Base-by-base conservation (phyloP, 2,888 invertebrate genomes). In the Hydraecia micacea region DNA sequence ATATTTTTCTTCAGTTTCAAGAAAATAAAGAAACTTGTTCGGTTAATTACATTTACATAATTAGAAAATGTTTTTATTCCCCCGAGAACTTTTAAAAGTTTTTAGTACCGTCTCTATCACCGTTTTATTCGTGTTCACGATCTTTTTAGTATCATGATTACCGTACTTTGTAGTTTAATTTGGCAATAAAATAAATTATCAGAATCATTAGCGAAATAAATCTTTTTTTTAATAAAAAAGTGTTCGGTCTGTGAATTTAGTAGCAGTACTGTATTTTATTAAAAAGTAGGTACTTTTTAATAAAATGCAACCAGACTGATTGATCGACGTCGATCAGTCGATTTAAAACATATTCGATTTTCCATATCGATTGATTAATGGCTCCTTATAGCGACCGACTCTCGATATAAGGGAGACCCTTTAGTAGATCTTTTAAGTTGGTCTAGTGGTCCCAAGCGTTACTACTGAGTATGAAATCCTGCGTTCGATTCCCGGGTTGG, bases 21-120 rank as follows among this genome's bases (percentile, higher is more conserved):
- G 21, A 71, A 72, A 72, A 67, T 69, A 75, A 75, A 73, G 71
- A 67, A 84, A 65, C 9, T 71, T 13, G 46, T 77, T 73, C 62
- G 46, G 42, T 76, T 81, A 85, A 83, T 81, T 85, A 74, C 84
- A 85, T 81, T 81, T 36, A 74, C 73, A 85, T 72, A 75, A 81
- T 74, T 62, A 68, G 28, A 74, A 77, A 68, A 28, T 74, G 63
- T 77, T 80, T 72, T 68, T 36, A 80, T 42, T 60, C 68, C 58
- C 55, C 9, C 15, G 60, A 72, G 65, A 63, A 68, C 52, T 71
- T 71, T 67, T 63, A 42, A 75, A 71, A n/a, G 9, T 18, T 4
- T 79, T 62, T 36, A 58, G 25, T 36, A 18, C 69, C 49, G 49
- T 49, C 74, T 74, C 11, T n/a, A 73, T 69, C 36, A n/a, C 69